Evolutionary conservation across 2,888 invertebrate species (phyloP).

Genomic region (Pachliopta kotzebuea): DNA sequence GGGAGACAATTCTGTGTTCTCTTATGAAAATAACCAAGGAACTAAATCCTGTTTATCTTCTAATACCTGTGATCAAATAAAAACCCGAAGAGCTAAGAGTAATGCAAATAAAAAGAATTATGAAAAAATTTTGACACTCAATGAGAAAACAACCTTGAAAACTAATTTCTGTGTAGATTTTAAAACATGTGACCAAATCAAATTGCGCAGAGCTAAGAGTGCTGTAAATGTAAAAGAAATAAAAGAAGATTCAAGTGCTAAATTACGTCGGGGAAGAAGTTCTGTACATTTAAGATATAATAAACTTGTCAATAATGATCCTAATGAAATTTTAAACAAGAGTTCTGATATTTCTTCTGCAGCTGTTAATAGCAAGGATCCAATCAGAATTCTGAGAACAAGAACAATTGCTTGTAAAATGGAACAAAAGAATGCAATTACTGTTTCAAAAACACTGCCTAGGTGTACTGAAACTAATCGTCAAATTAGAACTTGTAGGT

Average conservation of each 20-base stretch:
- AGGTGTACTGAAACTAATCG: background rate
- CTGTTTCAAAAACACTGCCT: background rate
- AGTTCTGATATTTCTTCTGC: background rate
- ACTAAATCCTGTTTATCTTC: background rate
- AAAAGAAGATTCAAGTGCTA: background rate
- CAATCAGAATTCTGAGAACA: background rate
- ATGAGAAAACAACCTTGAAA: background rate
- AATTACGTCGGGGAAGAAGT: background rate
- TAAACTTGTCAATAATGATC: background rate
- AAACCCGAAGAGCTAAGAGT: background rate
- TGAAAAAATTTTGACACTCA: background rate
- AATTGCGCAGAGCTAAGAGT: background rate
- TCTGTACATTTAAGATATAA: background rate
- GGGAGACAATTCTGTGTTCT: too few relatives aligned
- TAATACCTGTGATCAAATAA: background rate
- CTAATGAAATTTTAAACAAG: background rate
- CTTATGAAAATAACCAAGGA: background rate
- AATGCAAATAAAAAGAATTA: background rate
- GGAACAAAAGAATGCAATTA: background rate
- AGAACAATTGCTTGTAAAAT: background rate
- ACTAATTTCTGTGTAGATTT: background rate
- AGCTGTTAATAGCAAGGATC: background rate
- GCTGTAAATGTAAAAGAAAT: background rate
- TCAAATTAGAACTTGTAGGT: background rate
- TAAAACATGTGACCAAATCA: background rate